These are phyloP conservation scores for Himalopsyche kuldschensis DNA, from an alignment of 2,888 invertebrate genomes.

Conservation along the genomic window DNA sequence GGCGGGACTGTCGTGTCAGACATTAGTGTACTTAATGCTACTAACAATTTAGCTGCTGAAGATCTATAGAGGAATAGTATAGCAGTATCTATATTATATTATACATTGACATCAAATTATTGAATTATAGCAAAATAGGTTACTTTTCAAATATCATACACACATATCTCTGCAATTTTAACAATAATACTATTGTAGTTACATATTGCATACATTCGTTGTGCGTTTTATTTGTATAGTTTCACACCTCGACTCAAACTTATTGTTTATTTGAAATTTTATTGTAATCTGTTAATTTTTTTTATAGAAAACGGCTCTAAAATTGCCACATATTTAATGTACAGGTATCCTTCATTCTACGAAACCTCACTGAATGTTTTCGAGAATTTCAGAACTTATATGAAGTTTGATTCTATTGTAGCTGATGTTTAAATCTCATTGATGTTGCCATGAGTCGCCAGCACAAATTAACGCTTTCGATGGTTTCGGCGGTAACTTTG, in stretches of 20 bases:
- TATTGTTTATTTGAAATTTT: background rate
- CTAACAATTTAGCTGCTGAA: background rate
- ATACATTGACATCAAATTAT: background rate
- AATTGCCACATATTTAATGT: background rate
- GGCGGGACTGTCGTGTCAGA: background rate
- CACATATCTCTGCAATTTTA: background rate
- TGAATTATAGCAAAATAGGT: background rate
- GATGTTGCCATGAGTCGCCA: no score
- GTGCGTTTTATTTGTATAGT: background rate
- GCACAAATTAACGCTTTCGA: no score
- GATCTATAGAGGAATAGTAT: background rate
- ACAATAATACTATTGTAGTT: background rate
- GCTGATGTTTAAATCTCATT: no score
- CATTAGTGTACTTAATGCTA: background rate
- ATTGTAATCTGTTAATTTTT: background rate
- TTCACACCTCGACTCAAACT: background rate
- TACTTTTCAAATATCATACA: background rate
- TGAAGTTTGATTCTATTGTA: no score
- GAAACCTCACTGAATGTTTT: background rate
- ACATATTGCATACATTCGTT: background rate
- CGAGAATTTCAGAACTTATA: background rate
- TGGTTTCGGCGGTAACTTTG: no score
- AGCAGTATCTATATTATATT: background rate
- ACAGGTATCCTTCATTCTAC: background rate
- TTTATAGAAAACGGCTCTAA: background rate